Percentiles rank a stretch among this genome's conserved stretches.
phyloP scores from a whole-genome alignment of 1,140 invertebrate species.

The Cardiocondyla obscurior region DNA sequence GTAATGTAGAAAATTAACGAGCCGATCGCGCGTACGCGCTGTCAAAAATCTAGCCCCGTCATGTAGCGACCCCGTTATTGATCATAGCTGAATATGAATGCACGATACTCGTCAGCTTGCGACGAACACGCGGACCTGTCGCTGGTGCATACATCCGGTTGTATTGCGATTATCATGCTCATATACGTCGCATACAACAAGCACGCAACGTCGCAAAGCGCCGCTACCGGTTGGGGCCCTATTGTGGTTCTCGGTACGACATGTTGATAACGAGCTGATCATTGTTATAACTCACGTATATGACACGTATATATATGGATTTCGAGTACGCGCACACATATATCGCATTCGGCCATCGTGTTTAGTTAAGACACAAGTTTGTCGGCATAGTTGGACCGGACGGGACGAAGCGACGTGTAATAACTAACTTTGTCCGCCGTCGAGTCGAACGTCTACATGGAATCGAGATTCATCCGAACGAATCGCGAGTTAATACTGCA shows the following conservation, averaged over 20 bases:
- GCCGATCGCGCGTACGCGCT: background rate
- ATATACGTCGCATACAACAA: conserved; percentile 60
- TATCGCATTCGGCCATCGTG: conserved; percentile 17
- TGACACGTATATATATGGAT: background rate
- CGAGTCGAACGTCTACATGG: background rate
- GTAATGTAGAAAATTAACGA: conserved; percentile 31
- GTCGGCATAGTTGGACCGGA: conserved; percentile 20
- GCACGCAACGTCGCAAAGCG: conserved; percentile 48
- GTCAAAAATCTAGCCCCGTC: conserved; percentile 56
- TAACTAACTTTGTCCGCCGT: conserved; percentile 17
- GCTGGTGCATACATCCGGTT: conserved; percentile 68
- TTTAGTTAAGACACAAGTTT: conserved; percentile 55
- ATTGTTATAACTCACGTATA: conserved; percentile 63
- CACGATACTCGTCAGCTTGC: conserved; percentile 51
- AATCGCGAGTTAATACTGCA: background rate
- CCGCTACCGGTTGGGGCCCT: conserved; percentile 55
- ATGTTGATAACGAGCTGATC: conserved; percentile 70
- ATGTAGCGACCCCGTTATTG: conserved; percentile 61
- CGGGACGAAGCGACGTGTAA: conserved; percentile 20
- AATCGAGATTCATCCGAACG: background rate
- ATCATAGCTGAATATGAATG: conserved; percentile 46
- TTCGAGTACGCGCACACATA: background rate
- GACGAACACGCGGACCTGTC: conserved; percentile 67
- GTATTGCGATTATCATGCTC: conserved; percentile 72
- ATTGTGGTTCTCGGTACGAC: conserved; percentile 61